Evolutionary conservation across 2,888 invertebrate species (phyloP).

Genomic region (Digitonthophagus gazella): DNA sequence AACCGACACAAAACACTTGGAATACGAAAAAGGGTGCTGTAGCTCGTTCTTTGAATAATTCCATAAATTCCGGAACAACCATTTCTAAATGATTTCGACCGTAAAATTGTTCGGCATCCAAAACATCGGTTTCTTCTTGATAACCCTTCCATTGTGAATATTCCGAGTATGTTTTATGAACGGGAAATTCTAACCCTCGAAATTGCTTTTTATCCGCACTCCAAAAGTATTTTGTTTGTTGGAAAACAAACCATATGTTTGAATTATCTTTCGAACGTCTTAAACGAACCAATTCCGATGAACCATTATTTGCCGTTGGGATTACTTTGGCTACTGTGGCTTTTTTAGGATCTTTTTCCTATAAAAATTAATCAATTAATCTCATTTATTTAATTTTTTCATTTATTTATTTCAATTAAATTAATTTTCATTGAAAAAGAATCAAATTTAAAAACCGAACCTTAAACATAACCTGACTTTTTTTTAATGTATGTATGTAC

Average conservation of each 20-base stretch:
- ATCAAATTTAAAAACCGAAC: no score
- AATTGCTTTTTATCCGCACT: conserved; percentile 80
- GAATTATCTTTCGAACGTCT: conserved; percentile 60
- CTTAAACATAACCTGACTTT: no score
- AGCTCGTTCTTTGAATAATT: conserved; percentile 95
- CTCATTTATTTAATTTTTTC: no score
- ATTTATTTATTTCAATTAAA: no score
- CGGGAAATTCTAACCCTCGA: conserved; percentile 80
- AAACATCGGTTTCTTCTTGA: conserved; percentile 76
- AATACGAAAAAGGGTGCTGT: conserved; percentile 99
- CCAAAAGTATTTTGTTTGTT: conserved; percentile 96
- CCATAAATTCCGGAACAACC: conserved; percentile 95
- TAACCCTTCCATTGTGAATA: conserved; percentile 87
- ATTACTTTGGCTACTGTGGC: conserved; percentile 90
- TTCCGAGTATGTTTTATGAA: conserved; percentile 64
- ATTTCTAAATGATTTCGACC: conserved; percentile 84
- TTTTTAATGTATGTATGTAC: no score
- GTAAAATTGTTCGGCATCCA: conserved; percentile 74
- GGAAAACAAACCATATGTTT: conserved; percentile 88
- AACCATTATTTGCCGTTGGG: conserved; percentile 97
- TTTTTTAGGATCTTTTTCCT: conserved; percentile 72
- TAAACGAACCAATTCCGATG: conserved; percentile 86
- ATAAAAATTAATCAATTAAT: conserved; percentile 46
- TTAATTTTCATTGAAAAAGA: no score
- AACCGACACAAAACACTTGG: conserved; percentile 97